Evolutionary conservation across 2,113 vertebrate genomes (phyloP).

Genomic region (Morone chrysops): DNA sequence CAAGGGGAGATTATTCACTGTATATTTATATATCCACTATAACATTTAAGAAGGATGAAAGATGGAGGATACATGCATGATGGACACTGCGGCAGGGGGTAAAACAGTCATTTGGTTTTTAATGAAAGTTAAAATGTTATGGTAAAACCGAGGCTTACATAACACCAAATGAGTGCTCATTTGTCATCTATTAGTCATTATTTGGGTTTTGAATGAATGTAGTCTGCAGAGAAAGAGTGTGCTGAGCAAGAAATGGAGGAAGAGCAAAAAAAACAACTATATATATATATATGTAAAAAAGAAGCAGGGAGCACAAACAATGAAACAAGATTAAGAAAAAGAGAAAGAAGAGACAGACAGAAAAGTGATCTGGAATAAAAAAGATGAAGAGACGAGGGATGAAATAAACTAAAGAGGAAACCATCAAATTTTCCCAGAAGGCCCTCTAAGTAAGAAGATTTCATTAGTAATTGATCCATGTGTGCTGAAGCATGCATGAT

Average conservation of each 20-base stretch:
- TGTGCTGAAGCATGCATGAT: constrained; percentile 48
- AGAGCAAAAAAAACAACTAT: neutral
- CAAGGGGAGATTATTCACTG: neutral
- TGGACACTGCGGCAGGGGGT: too few relatives aligned
- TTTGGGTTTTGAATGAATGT: neutral
- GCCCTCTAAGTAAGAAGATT: constrained; percentile 35
- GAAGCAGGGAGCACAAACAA: neutral
- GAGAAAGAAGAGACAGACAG: neutral
- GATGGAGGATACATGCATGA: too few relatives aligned
- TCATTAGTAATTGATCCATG: constrained; percentile 68
- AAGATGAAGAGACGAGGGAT: neutral
- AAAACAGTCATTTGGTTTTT: too few relatives aligned
- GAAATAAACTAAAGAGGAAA: constrained; percentile 18
- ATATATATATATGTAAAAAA: too few relatives aligned
- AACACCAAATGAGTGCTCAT: too few relatives aligned
- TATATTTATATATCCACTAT: too few relatives aligned
- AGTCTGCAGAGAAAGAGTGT: neutral
- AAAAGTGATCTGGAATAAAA: neutral
- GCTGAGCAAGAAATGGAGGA: neutral
- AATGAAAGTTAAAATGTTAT: too few relatives aligned
- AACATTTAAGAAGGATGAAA: too few relatives aligned
- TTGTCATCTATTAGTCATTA: constrained; percentile 11
- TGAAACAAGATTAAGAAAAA: neutral
- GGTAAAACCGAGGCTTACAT: too few relatives aligned
- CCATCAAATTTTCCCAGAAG: constrained; percentile 36